Evolutionary conservation across 2,797 vertebrate species (phyloP).

Genomic region (Chelon auratus): DNA sequence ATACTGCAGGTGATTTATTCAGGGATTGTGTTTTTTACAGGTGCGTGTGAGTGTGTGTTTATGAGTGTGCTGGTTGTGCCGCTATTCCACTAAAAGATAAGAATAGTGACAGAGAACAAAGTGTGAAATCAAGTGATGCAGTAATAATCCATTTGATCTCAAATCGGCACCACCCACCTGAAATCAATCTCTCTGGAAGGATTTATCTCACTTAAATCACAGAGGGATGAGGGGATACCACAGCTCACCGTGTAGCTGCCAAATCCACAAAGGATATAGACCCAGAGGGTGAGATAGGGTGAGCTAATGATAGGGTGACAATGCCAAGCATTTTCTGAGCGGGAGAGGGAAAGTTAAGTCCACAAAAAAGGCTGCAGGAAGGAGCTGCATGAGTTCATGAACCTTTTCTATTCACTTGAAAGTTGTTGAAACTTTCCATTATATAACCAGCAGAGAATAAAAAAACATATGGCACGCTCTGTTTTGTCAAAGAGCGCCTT

Average conservation of each 20-base stretch:
- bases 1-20: conserved; percentile 34
- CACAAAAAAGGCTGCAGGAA: conserved; percentile 33
- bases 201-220: conserved; percentile 32
- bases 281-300: conserved; percentile 15
- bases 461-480: conserved; percentile 43
- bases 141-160: conserved; percentile 67
- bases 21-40: conserved; percentile 25
- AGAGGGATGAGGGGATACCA: conserved; percentile 25
- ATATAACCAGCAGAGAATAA: conserved; percentile 39
- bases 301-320: conserved; percentile 59
- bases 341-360: conserved; percentile 37
- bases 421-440: conserved; percentile 45
- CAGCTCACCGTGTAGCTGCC: conserved; percentile 29
- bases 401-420: conserved; percentile 25
- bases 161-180: conserved; percentile 66
- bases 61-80: conserved; percentile 12
- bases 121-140: conserved; percentile 53
- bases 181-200: conserved; percentile 52
- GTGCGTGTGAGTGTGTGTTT: conserved; percentile 7
- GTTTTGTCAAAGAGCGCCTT: conserved; percentile 44
- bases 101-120: conserved; percentile 52
- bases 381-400: conserved; percentile 22
- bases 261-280: conserved; percentile 43
- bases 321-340: conserved; percentile 23
- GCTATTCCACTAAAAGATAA: conserved; percentile 38